phyloP scores from a whole-genome alignment of 1,140 invertebrate species.

The Macrobrachium nipponense region DNA sequence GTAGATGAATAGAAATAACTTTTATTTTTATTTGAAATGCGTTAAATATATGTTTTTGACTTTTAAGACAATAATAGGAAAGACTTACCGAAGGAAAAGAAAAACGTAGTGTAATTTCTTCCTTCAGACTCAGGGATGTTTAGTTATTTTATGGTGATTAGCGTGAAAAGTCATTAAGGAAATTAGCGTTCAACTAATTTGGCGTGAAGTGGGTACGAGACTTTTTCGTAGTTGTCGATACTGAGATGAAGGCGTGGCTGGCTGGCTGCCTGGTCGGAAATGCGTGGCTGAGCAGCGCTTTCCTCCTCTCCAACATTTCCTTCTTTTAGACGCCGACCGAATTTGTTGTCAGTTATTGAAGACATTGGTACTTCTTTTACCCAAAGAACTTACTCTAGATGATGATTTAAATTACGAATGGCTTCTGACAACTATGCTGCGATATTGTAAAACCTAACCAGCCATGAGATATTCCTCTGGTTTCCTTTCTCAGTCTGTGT shows the following conservation, averaged over 20 bases:
- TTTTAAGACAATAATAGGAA: background rate
- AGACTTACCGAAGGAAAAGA: background rate
- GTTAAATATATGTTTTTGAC: background rate
- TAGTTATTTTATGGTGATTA: constrained; percentile 50
- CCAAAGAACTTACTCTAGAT: too few relatives aligned
- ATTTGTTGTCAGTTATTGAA: too few relatives aligned
- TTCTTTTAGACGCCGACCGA: too few relatives aligned
- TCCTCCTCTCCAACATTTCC: too few relatives aligned
- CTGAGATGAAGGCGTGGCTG: background rate
- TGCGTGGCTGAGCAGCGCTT: background rate
- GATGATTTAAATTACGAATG: too few relatives aligned
- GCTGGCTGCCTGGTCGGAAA: too few relatives aligned
- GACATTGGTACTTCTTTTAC: too few relatives aligned
- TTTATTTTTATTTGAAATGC: background rate
- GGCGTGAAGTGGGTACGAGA: constrained; percentile 37
- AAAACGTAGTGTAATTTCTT: too few relatives aligned
- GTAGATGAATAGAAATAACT: background rate
- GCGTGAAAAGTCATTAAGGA: constrained; percentile 49
- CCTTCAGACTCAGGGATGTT: background rate
- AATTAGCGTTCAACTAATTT: constrained; percentile 34
- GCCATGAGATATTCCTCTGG: too few relatives aligned
- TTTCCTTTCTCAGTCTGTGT: too few relatives aligned
- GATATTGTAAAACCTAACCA: too few relatives aligned
- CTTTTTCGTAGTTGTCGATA: background rate
- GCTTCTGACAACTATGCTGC: background rate